Evolutionary conservation across 2,888 invertebrate genomes (phyloP).

Genomic region (Parnassius apollo): DNA sequence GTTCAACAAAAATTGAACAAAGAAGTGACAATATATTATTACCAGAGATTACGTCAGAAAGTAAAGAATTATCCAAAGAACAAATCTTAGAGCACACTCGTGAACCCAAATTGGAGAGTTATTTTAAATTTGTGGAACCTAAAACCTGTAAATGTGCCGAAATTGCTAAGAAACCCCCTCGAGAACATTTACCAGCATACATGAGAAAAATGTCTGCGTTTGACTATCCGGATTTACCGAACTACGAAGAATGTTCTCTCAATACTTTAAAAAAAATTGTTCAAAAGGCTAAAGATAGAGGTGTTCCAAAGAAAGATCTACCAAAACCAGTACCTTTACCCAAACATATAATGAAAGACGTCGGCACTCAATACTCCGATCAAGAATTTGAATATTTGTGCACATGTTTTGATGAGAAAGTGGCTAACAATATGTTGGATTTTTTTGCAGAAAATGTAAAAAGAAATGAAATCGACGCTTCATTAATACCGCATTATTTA

Average conservation of each 20-base stretch:
- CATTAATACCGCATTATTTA: slow-evolving; percentile 40
- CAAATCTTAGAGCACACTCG: slow-evolving; percentile 49
- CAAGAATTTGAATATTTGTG: slow-evolving; percentile 55
- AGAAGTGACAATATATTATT: slow-evolving; percentile 17
- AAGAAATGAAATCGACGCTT: slow-evolving; percentile 35
- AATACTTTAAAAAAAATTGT: slow-evolving; percentile 49
- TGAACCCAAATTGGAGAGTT: slow-evolving; percentile 64
- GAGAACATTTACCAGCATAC: slow-evolving; percentile 61
- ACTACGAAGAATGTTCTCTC: slow-evolving; percentile 56
- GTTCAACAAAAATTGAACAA: slow-evolving; percentile 13
- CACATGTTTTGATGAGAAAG: slow-evolving; percentile 52
- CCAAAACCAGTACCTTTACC: slow-evolving; percentile 32
- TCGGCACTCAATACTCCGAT: slow-evolving; percentile 54
- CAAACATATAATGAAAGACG: slow-evolving; percentile 42
- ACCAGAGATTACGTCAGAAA: slow-evolving; percentile 33
- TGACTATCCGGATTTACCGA: slow-evolving; percentile 48
- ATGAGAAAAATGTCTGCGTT: slow-evolving; percentile 59
- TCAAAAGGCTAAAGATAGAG: slow-evolving; percentile 42
- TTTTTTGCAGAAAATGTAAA: slow-evolving; percentile 11
- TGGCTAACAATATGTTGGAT: slow-evolving; percentile 32
- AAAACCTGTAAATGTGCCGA: slow-evolving; percentile 53
- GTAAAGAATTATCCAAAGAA: slow-evolving; percentile 43
- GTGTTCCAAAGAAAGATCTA: slow-evolving; percentile 31
- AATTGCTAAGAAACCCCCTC: slow-evolving; percentile 56
- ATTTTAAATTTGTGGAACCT: slow-evolving; percentile 49